phyloP scores from a whole-genome alignment of 2,797 vertebrate genomes.

The Falco biarmicus region DNA sequence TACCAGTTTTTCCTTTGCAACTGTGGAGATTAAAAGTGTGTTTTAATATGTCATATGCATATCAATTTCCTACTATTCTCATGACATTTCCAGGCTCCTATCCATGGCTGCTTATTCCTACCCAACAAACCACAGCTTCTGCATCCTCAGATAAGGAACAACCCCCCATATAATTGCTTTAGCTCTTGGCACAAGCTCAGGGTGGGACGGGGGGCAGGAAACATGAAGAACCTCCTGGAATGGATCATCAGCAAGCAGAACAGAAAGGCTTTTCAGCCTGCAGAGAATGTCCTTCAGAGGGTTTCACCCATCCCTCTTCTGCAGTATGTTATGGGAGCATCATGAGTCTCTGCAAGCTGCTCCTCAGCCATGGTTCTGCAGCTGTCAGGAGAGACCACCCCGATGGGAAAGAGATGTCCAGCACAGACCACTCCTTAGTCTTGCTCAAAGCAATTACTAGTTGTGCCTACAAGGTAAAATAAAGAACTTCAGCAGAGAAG shows the following conservation, averaged over 20 bases:
- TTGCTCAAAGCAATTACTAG: neutral
- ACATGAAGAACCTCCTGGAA: neutral
- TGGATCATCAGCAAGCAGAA: neutral
- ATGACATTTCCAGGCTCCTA: neutral
- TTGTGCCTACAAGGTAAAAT: neutral
- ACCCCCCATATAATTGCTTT: neutral
- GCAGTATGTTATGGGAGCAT: neutral
- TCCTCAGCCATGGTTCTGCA: neutral
- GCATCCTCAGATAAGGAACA: neutral
- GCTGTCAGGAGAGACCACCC: neutral
- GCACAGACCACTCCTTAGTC: neutral
- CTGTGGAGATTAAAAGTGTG: neutral
- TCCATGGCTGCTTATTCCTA: neutral
- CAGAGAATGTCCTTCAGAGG: neutral
- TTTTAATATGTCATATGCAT: neutral
- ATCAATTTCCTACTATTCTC: neutral
- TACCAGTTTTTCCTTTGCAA: neutral
- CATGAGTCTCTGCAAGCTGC: neutral
- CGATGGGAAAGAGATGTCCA: neutral
- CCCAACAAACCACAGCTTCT: neutral
- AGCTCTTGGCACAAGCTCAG: neutral
- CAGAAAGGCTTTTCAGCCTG: neutral
- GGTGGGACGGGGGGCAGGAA: neutral
- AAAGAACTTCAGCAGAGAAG: neutral
- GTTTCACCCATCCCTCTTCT: neutral